Evolutionary conservation across 2,888 invertebrate species (phyloP), one percentile per base, ranked within the genome.

Genomic region (Anthrax anthrax): DNA sequence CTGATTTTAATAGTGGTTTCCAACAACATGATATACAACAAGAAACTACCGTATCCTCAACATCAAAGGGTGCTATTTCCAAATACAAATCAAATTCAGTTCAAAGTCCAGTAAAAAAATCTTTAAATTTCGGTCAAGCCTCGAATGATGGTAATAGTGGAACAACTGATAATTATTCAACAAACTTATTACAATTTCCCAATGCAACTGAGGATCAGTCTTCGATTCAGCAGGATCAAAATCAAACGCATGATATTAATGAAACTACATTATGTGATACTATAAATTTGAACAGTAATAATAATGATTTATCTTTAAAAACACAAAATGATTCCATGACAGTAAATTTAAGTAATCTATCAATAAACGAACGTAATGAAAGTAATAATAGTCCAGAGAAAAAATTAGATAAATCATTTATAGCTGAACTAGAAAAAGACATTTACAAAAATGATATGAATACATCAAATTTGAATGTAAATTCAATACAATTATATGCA

Each of bases 391-490:
- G 34, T 39, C 29, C 63, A 0, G 67, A 70, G 2, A 70, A 70
- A 49, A 69, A 72, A 55, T 60, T 77, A 17, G 76, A 77, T 57
- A 70, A 74, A 10, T 72, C 71, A 16, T 80, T 81, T 51, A 69
- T 80, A 36, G 75, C 74, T 1, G 80, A 81, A 57, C 60, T 81
- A 42, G 81, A 82, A 59, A 80, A 78, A 54, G 75, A 74, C 54
- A 64, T 81, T 58, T 68, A 66, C 51, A 61, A 52, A 49, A 52
- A 47, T 40, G 52, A 53, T 5, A 37, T 59, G 47, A 56, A 58
- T 39, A 55, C 53, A 2, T 58, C 57, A 46, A 67, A 64, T 51
- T 65, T 68, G 18, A 66, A 63, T 41, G 65, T 66, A 10, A 67
- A 67, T 49, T 60, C 63, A 1, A 45, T 60, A 5, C 64, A 64